A percentile compares a stretch with the other conserved stretches of the same genome.
phyloP scores from a whole-genome alignment of 2,113 vertebrate species.

The Scopus umbretta region DNA sequence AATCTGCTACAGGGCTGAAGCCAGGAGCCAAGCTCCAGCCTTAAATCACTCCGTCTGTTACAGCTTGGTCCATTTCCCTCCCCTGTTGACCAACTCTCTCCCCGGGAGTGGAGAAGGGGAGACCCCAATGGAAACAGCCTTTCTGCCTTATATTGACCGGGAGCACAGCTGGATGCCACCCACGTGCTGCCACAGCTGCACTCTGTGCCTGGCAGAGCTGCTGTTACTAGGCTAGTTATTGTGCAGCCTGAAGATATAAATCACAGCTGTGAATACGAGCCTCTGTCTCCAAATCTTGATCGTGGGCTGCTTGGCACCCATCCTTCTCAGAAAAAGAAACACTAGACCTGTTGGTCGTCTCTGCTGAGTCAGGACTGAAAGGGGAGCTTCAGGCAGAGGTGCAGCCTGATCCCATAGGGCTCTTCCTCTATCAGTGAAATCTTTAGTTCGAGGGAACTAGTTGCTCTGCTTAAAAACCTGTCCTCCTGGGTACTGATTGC shows the following conservation, averaged over 20 bases:
- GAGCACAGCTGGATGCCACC: not conserved
- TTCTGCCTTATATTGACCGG: not conserved
- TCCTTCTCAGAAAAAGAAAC: not conserved
- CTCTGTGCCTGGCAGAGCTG: not conserved
- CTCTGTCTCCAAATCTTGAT: not conserved
- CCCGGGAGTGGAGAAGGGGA: not conserved
- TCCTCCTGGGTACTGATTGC: not conserved
- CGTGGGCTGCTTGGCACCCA: not conserved
- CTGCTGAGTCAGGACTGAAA: not conserved
- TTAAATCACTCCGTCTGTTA: not conserved
- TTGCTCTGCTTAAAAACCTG: not conserved
- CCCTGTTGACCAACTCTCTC: not conserved
- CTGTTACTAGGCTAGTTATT: not conserved
- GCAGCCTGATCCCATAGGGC: not conserved
- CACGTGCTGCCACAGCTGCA: not conserved
- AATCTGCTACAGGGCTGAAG: constrained; percentile 78
- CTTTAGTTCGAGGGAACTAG: not conserved
- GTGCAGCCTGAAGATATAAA: not conserved
- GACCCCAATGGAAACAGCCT: not conserved
- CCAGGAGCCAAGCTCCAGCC: not conserved
- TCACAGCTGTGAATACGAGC: not conserved
- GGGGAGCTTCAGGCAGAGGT: not conserved
- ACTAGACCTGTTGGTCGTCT: not conserved
- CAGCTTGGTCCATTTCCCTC: not conserved
- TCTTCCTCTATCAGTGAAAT: not conserved